Evolutionary conservation across 1,140 invertebrate species (phyloP).

Genomic region (Drosophila bifasciata): DNA sequence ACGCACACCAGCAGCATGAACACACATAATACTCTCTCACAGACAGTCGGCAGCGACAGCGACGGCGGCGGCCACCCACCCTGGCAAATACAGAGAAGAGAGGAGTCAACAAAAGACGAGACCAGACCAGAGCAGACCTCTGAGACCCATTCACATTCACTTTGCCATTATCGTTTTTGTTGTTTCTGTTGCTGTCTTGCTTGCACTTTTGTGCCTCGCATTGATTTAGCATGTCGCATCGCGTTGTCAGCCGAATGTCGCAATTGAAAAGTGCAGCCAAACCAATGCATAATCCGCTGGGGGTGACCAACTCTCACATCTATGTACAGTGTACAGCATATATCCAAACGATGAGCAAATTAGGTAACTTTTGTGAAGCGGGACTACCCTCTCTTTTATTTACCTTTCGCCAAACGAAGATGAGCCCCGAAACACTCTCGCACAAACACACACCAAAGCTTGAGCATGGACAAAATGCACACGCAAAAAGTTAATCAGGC

Average conservation of each 20-base stretch:
- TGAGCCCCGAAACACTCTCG: conserved; percentile 39
- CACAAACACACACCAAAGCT: conserved; percentile 26
- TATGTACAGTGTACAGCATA: no score
- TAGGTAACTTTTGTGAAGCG: no score
- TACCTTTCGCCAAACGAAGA: conserved; percentile 34
- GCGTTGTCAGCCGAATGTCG: conserved; percentile 25
- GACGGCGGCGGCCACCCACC: conserved; percentile 65
- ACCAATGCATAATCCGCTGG: background rate
- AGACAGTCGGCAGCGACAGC: conserved; percentile 17
- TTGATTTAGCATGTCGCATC: conserved; percentile 68
- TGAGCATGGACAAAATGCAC: conserved; percentile 48
- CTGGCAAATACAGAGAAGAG: conserved; percentile 41
- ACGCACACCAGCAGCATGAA: conserved; percentile 51
- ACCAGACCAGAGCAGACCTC: background rate
- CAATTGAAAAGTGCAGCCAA: conserved; percentile 35
- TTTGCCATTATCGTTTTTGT: conserved; percentile 35
- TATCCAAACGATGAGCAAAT: no score
- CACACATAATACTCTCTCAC: conserved; percentile 5
- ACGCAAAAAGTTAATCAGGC: conserved; percentile 78
- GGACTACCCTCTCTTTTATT: no score
- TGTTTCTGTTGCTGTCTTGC: conserved; percentile 34
- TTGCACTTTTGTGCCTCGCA: conserved; percentile 72
- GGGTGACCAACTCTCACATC: no score
- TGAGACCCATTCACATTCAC: conserved; percentile 41
- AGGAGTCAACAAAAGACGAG: conserved; percentile 10